Percentiles rank a stretch among this genome's conserved stretches.
These are phyloP conservation scores for Plemyria rubiginata DNA, from an alignment of 2,888 invertebrate genomes.

Conservation along the genomic window DNA sequence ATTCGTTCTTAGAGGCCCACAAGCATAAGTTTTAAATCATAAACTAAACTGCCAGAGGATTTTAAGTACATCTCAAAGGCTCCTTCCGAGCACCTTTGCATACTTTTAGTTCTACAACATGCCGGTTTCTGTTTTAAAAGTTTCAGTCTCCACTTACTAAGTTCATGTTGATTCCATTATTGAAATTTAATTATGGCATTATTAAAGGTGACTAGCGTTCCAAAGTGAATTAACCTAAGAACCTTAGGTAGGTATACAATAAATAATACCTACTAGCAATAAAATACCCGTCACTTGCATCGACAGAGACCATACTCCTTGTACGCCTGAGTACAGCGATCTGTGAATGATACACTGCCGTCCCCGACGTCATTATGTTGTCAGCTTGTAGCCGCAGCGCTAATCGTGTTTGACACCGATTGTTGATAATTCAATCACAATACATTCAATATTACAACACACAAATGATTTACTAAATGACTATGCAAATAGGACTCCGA, in stretches of 20 bases:
- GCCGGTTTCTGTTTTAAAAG: too few species aligned
- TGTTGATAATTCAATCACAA: neutral
- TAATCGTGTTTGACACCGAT: neutral
- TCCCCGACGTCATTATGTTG: neutral
- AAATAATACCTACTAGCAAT: neutral
- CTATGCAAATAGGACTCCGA: neutral
- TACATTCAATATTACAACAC: constrained; percentile 1
- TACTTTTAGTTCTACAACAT: too few species aligned
- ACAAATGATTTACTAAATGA: neutral
- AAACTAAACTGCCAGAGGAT: too few species aligned
- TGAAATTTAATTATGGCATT: too few species aligned
- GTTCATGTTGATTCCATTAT: too few species aligned
- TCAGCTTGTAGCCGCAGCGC: neutral
- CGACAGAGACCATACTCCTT: neutral
- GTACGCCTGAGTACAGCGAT: neutral
- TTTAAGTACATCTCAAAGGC: too few species aligned
- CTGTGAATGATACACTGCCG: neutral
- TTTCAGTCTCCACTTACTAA: too few species aligned
- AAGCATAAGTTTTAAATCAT: too few species aligned
- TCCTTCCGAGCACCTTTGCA: too few species aligned
- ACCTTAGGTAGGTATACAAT: too few species aligned
- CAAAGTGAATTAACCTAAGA: neutral
- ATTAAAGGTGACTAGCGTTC: neutral
- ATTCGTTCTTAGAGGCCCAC: too few species aligned
- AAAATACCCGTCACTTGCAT: neutral